Evolutionary conservation across 2,113 vertebrate genomes (phyloP).

Genomic region (Proterorhinus semilunaris): DNA sequence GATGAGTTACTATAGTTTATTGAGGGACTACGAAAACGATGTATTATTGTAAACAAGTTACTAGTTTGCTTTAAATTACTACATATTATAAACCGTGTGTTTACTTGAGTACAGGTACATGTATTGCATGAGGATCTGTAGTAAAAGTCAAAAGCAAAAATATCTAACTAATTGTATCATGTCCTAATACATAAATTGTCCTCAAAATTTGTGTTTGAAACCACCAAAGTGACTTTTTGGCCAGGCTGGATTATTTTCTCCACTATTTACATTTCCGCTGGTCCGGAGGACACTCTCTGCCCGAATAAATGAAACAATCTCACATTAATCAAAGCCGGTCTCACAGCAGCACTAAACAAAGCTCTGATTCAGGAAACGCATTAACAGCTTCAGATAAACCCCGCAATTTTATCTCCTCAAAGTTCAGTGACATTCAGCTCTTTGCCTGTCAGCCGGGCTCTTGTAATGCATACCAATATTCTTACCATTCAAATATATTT

Average conservation of each 20-base stretch:
- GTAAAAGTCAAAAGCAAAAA: no score
- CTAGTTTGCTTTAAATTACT: no score
- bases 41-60: no score
- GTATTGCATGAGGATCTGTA: no score
- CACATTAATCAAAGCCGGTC: conserved; percentile 25
- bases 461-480: conserved; percentile 40
- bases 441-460: conserved; percentile 11
- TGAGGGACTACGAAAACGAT: no score
- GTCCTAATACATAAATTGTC: conserved; percentile 8
- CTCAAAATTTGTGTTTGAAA: background rate
- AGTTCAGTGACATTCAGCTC: conserved; percentile 25
- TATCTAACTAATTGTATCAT: no score
- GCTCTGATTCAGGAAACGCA: conserved; percentile 29
- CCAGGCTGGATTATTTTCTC: background rate
- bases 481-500: conserved; percentile 13
- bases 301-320: conserved; percentile 9
- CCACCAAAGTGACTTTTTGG: conserved; percentile 10
- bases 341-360: conserved; percentile 28
- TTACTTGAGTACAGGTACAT: no score
- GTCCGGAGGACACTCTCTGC: background rate
- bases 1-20: no score
- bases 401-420: conserved; percentile 30
- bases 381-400: conserved; percentile 33
- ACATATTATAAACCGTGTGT: no score
- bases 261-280: conserved; percentile 16